phyloP scores from a whole-genome alignment of 92 coral and sea anemone genomes.

The Pocillopora grandis region DNA sequence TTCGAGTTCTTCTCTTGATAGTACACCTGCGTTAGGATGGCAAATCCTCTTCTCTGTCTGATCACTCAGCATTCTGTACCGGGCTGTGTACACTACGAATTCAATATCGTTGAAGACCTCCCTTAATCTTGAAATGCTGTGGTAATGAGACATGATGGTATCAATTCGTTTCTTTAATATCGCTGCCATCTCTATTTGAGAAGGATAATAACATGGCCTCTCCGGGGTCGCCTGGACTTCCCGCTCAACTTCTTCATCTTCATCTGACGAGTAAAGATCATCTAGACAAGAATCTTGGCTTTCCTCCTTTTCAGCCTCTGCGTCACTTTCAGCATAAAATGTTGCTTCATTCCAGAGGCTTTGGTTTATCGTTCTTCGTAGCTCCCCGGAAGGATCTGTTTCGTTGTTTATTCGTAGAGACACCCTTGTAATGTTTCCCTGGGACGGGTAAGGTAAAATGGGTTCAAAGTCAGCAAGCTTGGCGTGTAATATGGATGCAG shows the following conservation, averaged over 20 bases:
- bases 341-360: too few species aligned
- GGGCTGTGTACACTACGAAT: conserved; percentile 54
- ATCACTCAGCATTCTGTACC: conserved; percentile 60
- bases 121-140: conserved; percentile 31
- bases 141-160: conserved; percentile 51
- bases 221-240: conserved; percentile 29
- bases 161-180: conserved; percentile 49
- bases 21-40: conserved; percentile 57
- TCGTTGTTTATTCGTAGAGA: conserved; percentile 10
- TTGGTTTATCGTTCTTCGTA: conserved; percentile 17
- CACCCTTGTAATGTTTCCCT: conserved; percentile 11
- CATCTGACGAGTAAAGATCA: conserved; percentile 16
- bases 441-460: conserved; percentile 1
- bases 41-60: conserved; percentile 55
- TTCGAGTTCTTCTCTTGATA: conserved; percentile 25
- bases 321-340: conserved; percentile 1
- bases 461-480: neutral
- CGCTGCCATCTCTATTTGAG: conserved; percentile 58
- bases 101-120: conserved; percentile 50
- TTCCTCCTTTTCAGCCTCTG: neutral
- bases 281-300: conserved; percentile 5
- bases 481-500: neutral
- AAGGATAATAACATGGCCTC: conserved; percentile 50
- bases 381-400: conserved; percentile 11
- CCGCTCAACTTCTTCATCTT: conserved; percentile 36